phyloP scores from a whole-genome alignment of 2,113 vertebrate species.

The Campylomormyrus tamandua region DNA sequence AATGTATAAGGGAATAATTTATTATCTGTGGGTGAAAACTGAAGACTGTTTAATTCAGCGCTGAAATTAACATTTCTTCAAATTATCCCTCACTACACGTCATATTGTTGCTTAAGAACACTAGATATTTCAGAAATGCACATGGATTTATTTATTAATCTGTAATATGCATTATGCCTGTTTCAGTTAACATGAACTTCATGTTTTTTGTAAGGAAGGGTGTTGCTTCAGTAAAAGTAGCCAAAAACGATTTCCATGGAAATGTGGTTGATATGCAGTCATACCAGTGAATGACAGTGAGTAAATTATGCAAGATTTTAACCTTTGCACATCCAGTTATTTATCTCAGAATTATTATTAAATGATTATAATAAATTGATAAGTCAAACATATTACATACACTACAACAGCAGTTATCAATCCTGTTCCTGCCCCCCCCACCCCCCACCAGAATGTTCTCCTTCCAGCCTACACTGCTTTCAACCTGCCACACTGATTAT shows the following conservation, averaged over 20 bases:
- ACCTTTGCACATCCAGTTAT: neutral
- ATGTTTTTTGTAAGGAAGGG: neutral
- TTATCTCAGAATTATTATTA: neutral
- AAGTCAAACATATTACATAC: neutral
- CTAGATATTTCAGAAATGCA: neutral
- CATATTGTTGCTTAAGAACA: neutral
- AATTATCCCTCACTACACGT: neutral
- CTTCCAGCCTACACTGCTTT: too few relatives aligned
- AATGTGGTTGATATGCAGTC: neutral
- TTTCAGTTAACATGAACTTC: neutral
- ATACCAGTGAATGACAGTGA: neutral
- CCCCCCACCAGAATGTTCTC: too few relatives aligned
- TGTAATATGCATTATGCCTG: neutral
- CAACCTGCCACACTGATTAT: too few relatives aligned
- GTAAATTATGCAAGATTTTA: neutral
- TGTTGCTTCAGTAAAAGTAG: neutral
- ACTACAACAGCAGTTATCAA: neutral
- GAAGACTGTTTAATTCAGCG: neutral
- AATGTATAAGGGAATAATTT: neutral
- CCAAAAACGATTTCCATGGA: neutral
- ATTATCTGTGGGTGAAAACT: neutral
- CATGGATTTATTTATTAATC: neutral
- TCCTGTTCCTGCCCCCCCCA: neutral
- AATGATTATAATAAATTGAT: neutral
- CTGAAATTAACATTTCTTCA: neutral